Base-by-base conservation (phyloP, 2,888 invertebrate genomes). In the Linnaemya vulpina region DNA sequence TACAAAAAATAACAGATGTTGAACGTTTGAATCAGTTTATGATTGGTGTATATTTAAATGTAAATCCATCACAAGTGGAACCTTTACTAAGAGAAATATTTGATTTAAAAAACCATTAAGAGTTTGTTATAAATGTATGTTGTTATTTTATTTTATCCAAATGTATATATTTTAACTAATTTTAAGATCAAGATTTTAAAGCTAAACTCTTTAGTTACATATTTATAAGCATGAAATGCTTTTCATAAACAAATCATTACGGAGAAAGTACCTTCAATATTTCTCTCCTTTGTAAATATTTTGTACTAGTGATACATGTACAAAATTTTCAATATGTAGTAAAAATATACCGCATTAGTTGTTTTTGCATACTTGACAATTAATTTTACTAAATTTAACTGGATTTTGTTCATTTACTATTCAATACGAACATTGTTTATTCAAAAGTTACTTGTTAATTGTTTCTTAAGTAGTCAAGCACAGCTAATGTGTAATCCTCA, bases 21-120 rank as follows among this genome's bases (percentile, higher is more conserved):
- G 96, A 97, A 87, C 95, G 95, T 89, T 93, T 98, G 73, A 97
- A 98, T 83, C 97, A 98, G 88, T 97, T 97, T 89, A 96, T 98
- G n/a, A 96, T 98, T 10, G 96, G 96, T 51, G 97, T 98, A 5
- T 97, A 98, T 92, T 94, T 98, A 35, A 97, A 98, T 92, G 97
- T 98, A 0, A 98, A 98, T 93, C 98, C 98, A 40, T 94, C 95
- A 83, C 95, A 96, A 90, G 96, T 99, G 60, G 98, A 98, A 89
- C 99, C 98, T 0, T 93, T 99, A 49, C 94, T 99, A 62, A 96
- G 98, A 91, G 98, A 99, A 94, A 98, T 99, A 90, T 98, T 99
- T 89, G 98, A 98, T 93, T 94, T 98, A 85, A 98, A 98, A 90
- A 95, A 93, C 90, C 92, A 92, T 86, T 93, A 81, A 25, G 1